Percentiles rank a stretch among this genome's conserved stretches.
Evolutionary conservation across 2,888 invertebrate species (phyloP).

Genomic region (Poecilobothrus nobilitatus): DNA sequence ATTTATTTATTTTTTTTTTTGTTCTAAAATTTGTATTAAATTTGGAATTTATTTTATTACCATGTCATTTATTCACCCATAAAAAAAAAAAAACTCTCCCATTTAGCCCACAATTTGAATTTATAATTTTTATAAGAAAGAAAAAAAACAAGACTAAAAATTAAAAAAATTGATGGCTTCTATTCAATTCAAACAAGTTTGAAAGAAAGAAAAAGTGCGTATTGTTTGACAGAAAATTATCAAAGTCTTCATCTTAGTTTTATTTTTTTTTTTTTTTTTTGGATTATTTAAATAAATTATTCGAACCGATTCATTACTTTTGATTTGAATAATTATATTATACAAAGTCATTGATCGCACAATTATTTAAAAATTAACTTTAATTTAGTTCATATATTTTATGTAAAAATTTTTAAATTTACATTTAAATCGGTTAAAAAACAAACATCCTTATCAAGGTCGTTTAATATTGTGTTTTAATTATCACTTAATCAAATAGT

Average conservation of each 20-base stretch:
- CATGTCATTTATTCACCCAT: neutral
- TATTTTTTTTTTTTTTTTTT: neutral
- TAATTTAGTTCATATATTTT: too few relatives aligned
- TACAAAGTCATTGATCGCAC: too few relatives aligned
- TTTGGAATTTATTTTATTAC: neutral
- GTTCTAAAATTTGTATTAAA: neutral
- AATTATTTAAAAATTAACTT: too few relatives aligned
- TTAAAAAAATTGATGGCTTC: neutral
- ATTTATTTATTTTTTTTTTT: neutral
- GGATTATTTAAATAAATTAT: too few relatives aligned
- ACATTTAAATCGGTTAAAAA: too few relatives aligned
- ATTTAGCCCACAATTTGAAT: conserved; percentile 6
- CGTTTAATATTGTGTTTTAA: too few relatives aligned
- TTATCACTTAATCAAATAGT: too few relatives aligned
- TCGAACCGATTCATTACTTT: too few relatives aligned
- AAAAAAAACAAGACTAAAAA: too few relatives aligned
- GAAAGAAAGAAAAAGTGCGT: neutral
- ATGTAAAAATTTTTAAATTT: too few relatives aligned
- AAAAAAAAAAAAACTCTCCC: neutral
- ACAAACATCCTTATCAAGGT: too few relatives aligned
- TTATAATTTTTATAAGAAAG: neutral
- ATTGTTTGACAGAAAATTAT: neutral
- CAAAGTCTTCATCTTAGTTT: neutral
- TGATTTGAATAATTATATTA: too few relatives aligned
- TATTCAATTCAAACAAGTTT: neutral